phyloP scores from a whole-genome alignment of 1,140 invertebrate genomes.

The Ditylenchus dipsaci region DNA sequence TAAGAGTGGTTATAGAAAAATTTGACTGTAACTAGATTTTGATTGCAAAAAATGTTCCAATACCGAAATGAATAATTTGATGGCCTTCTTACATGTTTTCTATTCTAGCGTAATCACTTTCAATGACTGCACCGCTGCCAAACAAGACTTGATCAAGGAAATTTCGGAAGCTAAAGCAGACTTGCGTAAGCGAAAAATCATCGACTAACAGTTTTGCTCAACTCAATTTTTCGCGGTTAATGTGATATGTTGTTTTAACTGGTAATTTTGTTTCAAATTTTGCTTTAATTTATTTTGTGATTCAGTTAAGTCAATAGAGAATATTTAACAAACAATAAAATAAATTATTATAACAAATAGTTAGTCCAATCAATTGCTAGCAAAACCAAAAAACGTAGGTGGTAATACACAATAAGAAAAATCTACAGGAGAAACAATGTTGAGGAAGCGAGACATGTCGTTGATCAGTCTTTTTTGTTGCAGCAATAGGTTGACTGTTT shows the following conservation, averaged over 20 bases:
- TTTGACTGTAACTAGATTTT: too few species aligned
- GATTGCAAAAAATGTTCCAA: too few species aligned
- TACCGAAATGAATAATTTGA: too few species aligned
- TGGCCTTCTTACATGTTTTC: not conserved
- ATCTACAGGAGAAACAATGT: conserved; percentile 39
- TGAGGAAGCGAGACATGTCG: conserved; percentile 33
- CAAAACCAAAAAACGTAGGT: conserved; percentile 26
- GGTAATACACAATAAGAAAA: conserved; percentile 32
- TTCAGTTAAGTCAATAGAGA: not conserved
- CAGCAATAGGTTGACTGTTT: conserved; percentile 25
- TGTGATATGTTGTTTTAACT: not conserved
- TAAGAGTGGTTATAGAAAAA: too few species aligned
- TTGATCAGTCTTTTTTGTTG: conserved; percentile 42
- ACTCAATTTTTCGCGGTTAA: not conserved
- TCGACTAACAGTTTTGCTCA: not conserved
- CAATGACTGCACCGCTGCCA: conserved; percentile 14
- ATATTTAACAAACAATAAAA: not conserved
- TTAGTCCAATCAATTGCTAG: not conserved
- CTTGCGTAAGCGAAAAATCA: conserved; percentile 12
- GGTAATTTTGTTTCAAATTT: not conserved
- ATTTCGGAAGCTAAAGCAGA: conserved; percentile 15
- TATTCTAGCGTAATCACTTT: conserved; percentile 3
- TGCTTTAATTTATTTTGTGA: not conserved
- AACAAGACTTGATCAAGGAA: conserved; percentile 15
- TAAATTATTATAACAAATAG: not conserved